Base-by-base conservation (phyloP, 2,888 invertebrate species). In the Polia nebulosa region DNA sequence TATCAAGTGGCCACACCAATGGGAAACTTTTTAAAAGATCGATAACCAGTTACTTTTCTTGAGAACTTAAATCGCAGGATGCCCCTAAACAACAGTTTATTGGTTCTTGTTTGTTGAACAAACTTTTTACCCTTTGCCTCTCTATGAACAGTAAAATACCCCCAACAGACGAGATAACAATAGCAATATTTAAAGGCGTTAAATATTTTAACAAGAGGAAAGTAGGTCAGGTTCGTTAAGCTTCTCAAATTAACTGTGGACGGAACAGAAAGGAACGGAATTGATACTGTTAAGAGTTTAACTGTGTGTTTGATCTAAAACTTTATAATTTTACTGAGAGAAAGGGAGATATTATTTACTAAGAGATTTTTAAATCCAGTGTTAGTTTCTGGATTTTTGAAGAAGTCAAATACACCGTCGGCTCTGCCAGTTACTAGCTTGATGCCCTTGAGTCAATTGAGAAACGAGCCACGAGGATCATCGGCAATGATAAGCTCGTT, bases 141-240 rank as follows among this genome's bases (percentile, higher is more conserved):
- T 47, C 3, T 45, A 32, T n/a, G 41, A 41, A 55, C 39, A 17
- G 34, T n/a, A 34, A n/a, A 61, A 52, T 60, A 45, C 51, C 45
- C 27, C 11, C 2, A 25, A 64, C 6, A 34, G 15, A 20, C 36
- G 27, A 41, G 9, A 41, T 47, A 47, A 58, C 53, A 56, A 32
- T 44, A 32, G 34, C 44, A 36, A 67, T 55, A 49, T 59, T 55
- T 36, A 49, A 52, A 45, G 20, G 25, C 41, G 36, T 61, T 70
- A 55, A 76, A 69, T 76, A 63, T 76, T n/a, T 75, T 56, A 76
- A 49, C 62, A 44, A 69, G 53, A 36, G 4, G n/a, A 55, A 73
- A 76, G 36, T 76, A 34, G 75, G 53, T 22, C 44, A 39, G 49
- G 39, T 44, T 76, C 58, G 74, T 69, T 74, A 74, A 56, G 70